Conservation (phyloP, 2,113 vertebrate species). For the Campylomormyrus tamandua region DNA sequence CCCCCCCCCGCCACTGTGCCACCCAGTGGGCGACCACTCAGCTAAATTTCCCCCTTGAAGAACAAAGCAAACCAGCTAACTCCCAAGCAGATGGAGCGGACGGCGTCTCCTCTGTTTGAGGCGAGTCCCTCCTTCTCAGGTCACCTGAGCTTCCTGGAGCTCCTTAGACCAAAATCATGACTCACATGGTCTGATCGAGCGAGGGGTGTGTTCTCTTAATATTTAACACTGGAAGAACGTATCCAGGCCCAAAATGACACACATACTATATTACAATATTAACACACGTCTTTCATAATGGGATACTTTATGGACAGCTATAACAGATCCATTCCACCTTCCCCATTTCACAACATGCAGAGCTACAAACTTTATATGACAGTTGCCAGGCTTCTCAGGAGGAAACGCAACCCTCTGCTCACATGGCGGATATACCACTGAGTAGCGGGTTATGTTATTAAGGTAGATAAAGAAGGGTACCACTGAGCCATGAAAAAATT, state of each 20-base stretch:
- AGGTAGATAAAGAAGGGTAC: neutral
- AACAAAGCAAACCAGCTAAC: neutral
- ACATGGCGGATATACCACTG: neutral
- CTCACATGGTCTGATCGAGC: conserved; percentile 19
- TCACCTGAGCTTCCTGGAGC: neutral
- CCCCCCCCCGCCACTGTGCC: neutral
- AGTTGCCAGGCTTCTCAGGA: neutral
- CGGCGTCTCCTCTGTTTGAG: neutral
- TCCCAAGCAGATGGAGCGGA: neutral
- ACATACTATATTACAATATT: neutral
- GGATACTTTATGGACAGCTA: neutral
- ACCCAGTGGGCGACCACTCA: neutral
- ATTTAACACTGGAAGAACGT: conserved; percentile 21
- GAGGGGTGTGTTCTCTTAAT: conserved; percentile 15
- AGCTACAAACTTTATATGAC: neutral
- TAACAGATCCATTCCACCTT: neutral
- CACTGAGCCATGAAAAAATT: neutral
- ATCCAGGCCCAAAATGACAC: neutral
- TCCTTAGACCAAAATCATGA: conserved; percentile 20
- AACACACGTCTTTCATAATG: neutral
- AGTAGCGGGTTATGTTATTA: neutral
- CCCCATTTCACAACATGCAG: neutral
- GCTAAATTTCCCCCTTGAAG: neutral
- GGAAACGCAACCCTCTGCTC: neutral
- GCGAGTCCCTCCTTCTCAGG: neutral